phyloP scores from a whole-genome alignment of 2,797 vertebrate species.

The Lateolabrax maculatus region DNA sequence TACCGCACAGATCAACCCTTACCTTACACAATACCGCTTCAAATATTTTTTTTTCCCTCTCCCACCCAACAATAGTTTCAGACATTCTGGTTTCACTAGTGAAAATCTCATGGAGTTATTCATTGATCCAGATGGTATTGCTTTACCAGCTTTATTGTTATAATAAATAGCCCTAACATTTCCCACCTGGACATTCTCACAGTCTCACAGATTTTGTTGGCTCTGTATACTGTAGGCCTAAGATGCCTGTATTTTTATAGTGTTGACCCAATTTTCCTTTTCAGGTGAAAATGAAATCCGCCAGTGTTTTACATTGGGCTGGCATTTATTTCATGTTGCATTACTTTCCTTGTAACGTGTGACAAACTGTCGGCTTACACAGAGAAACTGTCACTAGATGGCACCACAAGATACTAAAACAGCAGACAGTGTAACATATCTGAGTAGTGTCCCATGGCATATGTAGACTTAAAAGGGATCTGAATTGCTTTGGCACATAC shows the following conservation, averaged over 20 bases:
- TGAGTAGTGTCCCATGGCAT: background rate
- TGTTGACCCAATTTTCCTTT: slow-evolving; percentile 31
- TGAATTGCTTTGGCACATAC: background rate
- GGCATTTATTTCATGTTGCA: slow-evolving; percentile 22
- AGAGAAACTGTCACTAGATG: slow-evolving; percentile 64
- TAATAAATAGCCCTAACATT: background rate
- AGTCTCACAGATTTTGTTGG: background rate
- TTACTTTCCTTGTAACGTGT: background rate
- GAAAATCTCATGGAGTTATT: slow-evolving; percentile 1
- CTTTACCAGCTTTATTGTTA: slow-evolving; percentile 25
- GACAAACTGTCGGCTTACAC: background rate
- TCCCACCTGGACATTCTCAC: slow-evolving; percentile 31
- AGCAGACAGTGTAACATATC: background rate
- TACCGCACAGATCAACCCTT: slow-evolving; percentile 30
- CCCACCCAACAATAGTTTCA: slow-evolving; percentile 27
- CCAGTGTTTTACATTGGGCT: background rate
- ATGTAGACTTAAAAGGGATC: background rate
- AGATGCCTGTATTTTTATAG: slow-evolving; percentile 19
- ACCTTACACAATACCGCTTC: slow-evolving; percentile 33
- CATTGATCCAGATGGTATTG: slow-evolving; percentile 8
- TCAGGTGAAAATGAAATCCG: slow-evolving; percentile 8
- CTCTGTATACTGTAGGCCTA: background rate
- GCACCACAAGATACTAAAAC: slow-evolving; percentile 54
- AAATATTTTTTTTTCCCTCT: background rate
- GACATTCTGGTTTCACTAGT: slow-evolving; percentile 53